phyloP scores from a whole-genome alignment of 2,113 vertebrate species.

The Labeo catla region DNA sequence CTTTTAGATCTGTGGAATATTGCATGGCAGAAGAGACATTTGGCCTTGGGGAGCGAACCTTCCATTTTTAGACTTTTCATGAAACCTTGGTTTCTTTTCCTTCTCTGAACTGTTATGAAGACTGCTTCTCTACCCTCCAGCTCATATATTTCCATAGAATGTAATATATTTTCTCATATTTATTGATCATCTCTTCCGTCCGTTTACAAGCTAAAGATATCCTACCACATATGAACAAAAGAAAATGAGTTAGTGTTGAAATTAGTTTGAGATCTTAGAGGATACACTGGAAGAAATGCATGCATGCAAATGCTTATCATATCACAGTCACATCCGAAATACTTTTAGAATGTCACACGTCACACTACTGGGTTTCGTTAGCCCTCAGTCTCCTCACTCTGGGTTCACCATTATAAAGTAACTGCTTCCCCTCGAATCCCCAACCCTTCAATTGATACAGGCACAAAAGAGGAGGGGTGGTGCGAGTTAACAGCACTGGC shows the following conservation, averaged over 20 bases:
- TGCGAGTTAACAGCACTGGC: not conserved
- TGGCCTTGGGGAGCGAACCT: slow-evolving; percentile 44
- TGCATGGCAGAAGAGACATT: slow-evolving; percentile 29
- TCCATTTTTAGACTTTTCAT: slow-evolving; percentile 51
- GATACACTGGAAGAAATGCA: not conserved
- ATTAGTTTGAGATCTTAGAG: slow-evolving; percentile 8
- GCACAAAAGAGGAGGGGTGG: not conserved
- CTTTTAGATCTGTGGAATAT: slow-evolving; percentile 18
- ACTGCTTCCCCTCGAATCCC: not conserved
- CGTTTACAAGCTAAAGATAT: slow-evolving; percentile 26
- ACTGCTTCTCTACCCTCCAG: slow-evolving; percentile 50
- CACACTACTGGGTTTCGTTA: slow-evolving; percentile 28
- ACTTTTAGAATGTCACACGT: not conserved
- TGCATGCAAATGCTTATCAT: not conserved
- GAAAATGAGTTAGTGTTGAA: not conserved
- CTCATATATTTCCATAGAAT: slow-evolving; percentile 52
- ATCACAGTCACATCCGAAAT: not conserved
- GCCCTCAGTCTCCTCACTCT: slow-evolving; percentile 10
- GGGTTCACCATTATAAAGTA: not conserved
- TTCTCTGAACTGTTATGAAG: slow-evolving; percentile 40
- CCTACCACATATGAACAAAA: not conserved
- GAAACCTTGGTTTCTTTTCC: slow-evolving; percentile 41
- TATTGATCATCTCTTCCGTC: slow-evolving; percentile 48
- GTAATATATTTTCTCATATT: slow-evolving; percentile 33
- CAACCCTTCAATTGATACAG: not conserved